A percentile compares a stretch with the other conserved stretches of the same genome.
Conservation (phyloP, 2,888 invertebrate genomes). For the Drosophila differens region DNA sequence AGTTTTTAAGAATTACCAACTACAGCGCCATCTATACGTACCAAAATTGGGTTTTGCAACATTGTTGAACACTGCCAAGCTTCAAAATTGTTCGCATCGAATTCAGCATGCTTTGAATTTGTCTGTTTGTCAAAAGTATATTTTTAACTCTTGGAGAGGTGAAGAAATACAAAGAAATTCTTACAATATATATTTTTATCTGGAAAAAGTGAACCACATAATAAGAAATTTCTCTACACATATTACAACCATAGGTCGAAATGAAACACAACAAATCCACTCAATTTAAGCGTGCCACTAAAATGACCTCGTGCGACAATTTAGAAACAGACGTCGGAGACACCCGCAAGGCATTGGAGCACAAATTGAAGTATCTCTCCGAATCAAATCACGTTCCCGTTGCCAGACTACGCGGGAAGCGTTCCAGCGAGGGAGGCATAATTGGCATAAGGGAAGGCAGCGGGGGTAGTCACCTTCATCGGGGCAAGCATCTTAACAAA, state of each 20-base stretch:
- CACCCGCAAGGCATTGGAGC: conserved; percentile 31
- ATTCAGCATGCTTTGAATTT: conserved; percentile 23
- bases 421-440: not conserved
- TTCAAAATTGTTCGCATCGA: not conserved
- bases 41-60: not conserved
- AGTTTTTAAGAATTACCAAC: not conserved
- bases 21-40: conserved; percentile 34
- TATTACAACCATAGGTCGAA: conserved; percentile 14
- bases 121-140: conserved; percentile 2
- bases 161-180: conserved; percentile 7
- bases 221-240: conserved; percentile 22
- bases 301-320: conserved; percentile 16
- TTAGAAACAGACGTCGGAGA: conserved; percentile 22
- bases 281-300: conserved; percentile 13
- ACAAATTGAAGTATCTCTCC: conserved; percentile 46
- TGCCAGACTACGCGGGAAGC: not conserved
- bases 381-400: conserved; percentile 19
- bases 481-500: not conserved
- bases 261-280: conserved; percentile 42
- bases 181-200: not conserved
- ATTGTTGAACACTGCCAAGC: conserved; percentile 24
- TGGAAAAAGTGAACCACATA: conserved; percentile 1
- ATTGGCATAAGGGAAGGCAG: not conserved
- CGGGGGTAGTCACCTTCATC: not conserved
- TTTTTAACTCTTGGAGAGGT: conserved; percentile 32